Evolutionary conservation across 2,888 invertebrate genomes (phyloP), one percentile per base, ranked within the genome.

Genomic region (Lithophane ornitopus): DNA sequence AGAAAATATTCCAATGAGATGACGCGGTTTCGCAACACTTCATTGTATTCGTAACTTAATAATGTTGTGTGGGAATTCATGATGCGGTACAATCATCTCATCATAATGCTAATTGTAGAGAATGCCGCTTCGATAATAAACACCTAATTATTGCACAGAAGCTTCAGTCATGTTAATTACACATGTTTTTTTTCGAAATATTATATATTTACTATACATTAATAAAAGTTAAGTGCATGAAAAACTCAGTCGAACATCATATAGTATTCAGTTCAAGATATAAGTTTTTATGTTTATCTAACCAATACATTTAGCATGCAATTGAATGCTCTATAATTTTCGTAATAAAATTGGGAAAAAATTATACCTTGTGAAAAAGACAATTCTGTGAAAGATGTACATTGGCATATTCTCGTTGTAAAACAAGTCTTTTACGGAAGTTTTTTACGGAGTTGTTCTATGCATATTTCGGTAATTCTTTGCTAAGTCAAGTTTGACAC

Each of bases 1-100:
- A 83, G 76, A 82, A 85, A 89, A 91, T 93, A 90, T 93, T 94
- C 92, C 93, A 93, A 93, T 92, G 94, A 93, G 93, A 92, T 89
- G 82, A 89, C 83, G 80, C 85, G 79, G 86, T 77, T 88, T 83
- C 82, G 82, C 77, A 80, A 68, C 69, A 78, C 70, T 85, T 75
- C 81, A 79, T 70, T 70, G 46, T 78, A 78, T 66, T 78, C 71
- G 67, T 77, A 65, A 71, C 26, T 61, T 74, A 74, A 78, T 80
- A 67, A 68, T 58, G 63, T 79, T 80, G 70, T 78, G 70, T 78
- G 76, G 79, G 81, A 78, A 85, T 78, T 85, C 78, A 82, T 70
- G 69, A 69, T 70, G 70, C 58, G 73, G 71, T 80, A 67, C 28
- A 79, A 84, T 78, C 72, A 83, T 82, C 71, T 86, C 85, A 88